Conservation (phyloP, 1,140 invertebrate genomes). For the Drosophila willistoni region DNA sequence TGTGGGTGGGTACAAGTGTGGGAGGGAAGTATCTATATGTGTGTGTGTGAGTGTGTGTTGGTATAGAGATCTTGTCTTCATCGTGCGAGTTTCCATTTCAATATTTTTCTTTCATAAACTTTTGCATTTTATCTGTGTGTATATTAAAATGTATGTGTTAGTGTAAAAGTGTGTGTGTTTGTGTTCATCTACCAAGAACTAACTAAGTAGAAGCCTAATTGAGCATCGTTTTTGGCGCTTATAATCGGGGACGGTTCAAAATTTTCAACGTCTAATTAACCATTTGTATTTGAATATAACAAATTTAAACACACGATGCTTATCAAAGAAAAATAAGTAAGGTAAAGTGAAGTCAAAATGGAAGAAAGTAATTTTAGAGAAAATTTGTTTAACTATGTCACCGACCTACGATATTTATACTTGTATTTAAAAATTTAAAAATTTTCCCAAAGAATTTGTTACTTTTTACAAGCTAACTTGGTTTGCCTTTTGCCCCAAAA, state of each 20-base stretch:
- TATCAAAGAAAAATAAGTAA: too few relatives aligned
- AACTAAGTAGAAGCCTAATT: slow-evolving; percentile 72
- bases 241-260: slow-evolving; percentile 14
- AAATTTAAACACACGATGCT: too few relatives aligned
- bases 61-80: slow-evolving; percentile 51
- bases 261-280: neutral
- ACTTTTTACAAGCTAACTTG: too few relatives aligned
- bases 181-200: slow-evolving; percentile 25
- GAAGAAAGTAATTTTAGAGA: too few relatives aligned
- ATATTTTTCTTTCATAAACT: slow-evolving; percentile 80
- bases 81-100: slow-evolving; percentile 75
- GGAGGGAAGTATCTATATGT: slow-evolving; percentile 17
- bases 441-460: too few relatives aligned
- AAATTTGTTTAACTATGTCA: too few relatives aligned
- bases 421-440: too few relatives aligned
- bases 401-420: too few relatives aligned
- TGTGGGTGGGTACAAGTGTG: slow-evolving; percentile 24
- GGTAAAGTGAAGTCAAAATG: too few relatives aligned
- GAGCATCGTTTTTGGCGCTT: slow-evolving; percentile 44
- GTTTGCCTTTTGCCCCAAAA: too few relatives aligned
- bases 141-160: slow-evolving; percentile 12
- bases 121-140: slow-evolving; percentile 55
- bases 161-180: slow-evolving; percentile 27
- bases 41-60: slow-evolving; percentile 28
- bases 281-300: neutral